Conservation (phyloP, 2,113 vertebrate genomes). For the Euleptes europaea region DNA sequence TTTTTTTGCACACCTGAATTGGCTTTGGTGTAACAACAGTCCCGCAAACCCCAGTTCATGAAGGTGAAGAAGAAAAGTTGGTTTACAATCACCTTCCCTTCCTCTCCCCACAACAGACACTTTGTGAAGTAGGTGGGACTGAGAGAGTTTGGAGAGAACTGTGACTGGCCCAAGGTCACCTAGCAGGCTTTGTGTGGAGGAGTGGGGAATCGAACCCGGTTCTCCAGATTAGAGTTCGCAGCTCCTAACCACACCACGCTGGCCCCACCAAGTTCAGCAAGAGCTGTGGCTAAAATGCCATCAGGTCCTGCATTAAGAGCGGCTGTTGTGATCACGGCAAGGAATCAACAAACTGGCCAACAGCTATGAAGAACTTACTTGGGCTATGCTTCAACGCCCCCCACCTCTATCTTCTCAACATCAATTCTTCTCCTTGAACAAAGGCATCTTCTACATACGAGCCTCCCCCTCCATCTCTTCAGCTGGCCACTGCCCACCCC, state of each 20-base stretch:
- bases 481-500: background rate
- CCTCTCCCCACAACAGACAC: too few species aligned
- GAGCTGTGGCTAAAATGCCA: background rate
- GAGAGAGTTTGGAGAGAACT: too few species aligned
- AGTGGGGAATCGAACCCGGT: too few species aligned
- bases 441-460: background rate
- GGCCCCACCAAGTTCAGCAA: background rate
- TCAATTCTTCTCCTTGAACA: background rate
- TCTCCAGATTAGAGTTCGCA: too few species aligned
- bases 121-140: too few species aligned
- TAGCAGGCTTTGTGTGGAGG: too few species aligned
- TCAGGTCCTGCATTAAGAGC: background rate
- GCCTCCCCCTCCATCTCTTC: background rate
- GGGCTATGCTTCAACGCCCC: background rate
- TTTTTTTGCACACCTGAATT: background rate
- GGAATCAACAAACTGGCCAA: background rate
- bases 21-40: background rate
- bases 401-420: background rate
- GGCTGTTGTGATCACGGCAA: background rate
- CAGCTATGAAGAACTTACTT: background rate
- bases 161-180: too few species aligned
- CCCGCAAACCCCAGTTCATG: background rate
- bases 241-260: too few species aligned
- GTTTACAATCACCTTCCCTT: too few species aligned
- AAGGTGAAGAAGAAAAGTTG: too few species aligned